Evolutionary conservation across 92 coral and sea anemone genomes (phyloP).

Genomic region (Pocillopora meandrina): DNA sequence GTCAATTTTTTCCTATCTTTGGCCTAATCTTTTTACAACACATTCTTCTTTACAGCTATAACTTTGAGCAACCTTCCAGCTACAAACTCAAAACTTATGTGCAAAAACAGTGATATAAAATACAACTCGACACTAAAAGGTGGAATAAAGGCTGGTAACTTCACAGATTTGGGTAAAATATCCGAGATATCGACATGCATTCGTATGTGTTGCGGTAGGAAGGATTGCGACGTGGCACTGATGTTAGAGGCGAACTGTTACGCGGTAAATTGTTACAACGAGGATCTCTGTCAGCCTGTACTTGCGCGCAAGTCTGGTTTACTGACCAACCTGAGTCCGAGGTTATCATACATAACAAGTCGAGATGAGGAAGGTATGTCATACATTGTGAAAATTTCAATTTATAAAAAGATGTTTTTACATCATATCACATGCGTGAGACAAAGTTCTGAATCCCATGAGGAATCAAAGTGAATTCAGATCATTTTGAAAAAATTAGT

Average conservation of each 20-base stretch:
- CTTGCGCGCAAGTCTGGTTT: constrained; percentile 86
- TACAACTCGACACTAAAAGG: constrained; percentile 87
- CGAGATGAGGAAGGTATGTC: constrained; percentile 93
- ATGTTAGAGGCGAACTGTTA: constrained; percentile 92
- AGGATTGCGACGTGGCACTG: constrained; percentile 90
- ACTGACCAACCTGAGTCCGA: constrained; percentile 79
- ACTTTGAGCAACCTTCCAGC: constrained; percentile 88
- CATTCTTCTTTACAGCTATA: constrained; percentile 54
- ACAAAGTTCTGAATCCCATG: too few species aligned
- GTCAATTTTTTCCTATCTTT: too few species aligned
- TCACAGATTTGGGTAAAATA: constrained; percentile 83
- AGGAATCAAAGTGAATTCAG: too few species aligned
- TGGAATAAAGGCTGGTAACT: constrained; percentile 93
- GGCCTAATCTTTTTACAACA: background rate
- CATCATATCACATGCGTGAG: too few species aligned
- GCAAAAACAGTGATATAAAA: constrained; percentile 88
- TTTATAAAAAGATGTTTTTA: background rate
- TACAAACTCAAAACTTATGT: constrained; percentile 87
- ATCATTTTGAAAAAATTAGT: too few species aligned
- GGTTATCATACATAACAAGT: constrained; percentile 90
- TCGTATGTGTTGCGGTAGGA: constrained; percentile 92
- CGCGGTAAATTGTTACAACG: constrained; percentile 80
- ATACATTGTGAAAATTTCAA: background rate
- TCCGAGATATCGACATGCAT: constrained; percentile 91
- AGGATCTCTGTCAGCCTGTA: constrained; percentile 75